Conservation (phyloP, 2,113 vertebrate genomes). For the Cranoglanis bouderius region DNA sequence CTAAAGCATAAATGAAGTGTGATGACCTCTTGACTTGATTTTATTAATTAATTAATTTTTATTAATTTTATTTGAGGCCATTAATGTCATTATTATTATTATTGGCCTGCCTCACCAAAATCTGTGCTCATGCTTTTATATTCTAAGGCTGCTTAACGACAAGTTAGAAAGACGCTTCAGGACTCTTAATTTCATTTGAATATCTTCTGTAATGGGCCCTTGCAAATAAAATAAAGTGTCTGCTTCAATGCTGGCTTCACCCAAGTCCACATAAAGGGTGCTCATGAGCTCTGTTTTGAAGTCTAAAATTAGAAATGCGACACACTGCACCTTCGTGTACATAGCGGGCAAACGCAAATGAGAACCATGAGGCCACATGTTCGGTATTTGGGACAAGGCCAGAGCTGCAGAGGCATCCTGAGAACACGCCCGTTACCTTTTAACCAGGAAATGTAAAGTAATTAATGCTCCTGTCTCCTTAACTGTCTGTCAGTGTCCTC, state of each 20-base stretch:
- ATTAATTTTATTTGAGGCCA: background rate
- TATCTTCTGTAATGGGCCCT: no score
- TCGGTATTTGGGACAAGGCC: background rate
- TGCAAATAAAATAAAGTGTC: background rate
- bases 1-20: background rate
- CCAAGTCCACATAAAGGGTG: background rate
- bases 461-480: background rate
- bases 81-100: background rate
- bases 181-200: no score
- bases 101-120: background rate
- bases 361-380: background rate
- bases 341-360: background rate
- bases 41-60: no score
- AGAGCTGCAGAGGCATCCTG: background rate
- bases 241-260: background rate
- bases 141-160: background rate
- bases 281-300: background rate
- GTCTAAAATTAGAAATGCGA: background rate
- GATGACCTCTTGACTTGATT: background rate
- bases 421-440: background rate
- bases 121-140: background rate
- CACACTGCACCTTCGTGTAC: background rate
- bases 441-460: conserved; percentile 2
- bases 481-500: background rate
- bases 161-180: background rate